These are phyloP conservation scores for Prosapia bicincta DNA, from an alignment of 2,888 invertebrate species.

Conservation along the genomic window DNA sequence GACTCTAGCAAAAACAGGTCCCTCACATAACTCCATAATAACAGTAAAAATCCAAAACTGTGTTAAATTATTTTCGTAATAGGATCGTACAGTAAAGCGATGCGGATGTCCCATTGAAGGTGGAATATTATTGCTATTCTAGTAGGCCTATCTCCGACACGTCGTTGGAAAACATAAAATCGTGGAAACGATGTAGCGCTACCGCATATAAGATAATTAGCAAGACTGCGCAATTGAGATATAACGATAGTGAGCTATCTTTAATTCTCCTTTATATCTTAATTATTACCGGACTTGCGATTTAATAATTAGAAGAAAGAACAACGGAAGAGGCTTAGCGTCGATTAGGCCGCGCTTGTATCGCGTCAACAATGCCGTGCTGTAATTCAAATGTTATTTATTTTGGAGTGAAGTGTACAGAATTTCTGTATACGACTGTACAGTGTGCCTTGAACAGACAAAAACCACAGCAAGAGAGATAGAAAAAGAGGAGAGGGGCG, in stretches of 20 bases:
- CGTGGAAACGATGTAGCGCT: background rate
- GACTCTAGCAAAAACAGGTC: too few relatives aligned
- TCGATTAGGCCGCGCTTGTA: background rate
- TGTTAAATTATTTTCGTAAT: too few relatives aligned
- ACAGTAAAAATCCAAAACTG: too few relatives aligned
- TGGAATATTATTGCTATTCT: too few relatives aligned
- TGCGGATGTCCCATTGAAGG: too few relatives aligned
- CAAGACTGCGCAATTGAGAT: background rate
- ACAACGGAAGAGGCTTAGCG: background rate
- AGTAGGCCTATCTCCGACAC: too few relatives aligned
- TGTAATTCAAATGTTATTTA: background rate
- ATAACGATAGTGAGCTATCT: background rate
- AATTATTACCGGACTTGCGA: background rate
- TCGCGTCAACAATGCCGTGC: background rate
- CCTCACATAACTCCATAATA: too few relatives aligned
- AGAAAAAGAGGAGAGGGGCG: constrained; percentile 26
- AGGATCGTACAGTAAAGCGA: too few relatives aligned
- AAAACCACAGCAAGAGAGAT: constrained; percentile 27
- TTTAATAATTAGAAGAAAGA: background rate
- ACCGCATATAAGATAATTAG: background rate
- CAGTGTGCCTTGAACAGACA: constrained; percentile 26
- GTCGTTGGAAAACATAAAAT: background rate
- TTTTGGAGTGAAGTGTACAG: constrained; percentile 22
- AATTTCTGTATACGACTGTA: constrained; percentile 21
- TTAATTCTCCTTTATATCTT: background rate